phyloP scores from a whole-genome alignment of 2,797 vertebrate species.

The Allobates femoralis region DNA sequence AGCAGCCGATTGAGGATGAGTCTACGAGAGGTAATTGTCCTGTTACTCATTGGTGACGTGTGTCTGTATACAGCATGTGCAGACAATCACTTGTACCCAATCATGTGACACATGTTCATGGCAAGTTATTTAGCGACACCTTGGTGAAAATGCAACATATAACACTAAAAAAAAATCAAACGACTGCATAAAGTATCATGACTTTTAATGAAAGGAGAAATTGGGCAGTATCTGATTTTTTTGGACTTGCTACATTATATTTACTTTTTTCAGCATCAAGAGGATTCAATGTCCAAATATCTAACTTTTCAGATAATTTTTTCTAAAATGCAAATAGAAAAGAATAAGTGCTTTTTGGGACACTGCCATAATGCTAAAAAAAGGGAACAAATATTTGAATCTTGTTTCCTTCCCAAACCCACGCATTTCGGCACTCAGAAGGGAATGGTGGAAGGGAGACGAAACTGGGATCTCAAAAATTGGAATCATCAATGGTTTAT shows the following conservation, averaged over 20 bases:
- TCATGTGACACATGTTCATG: constrained; percentile 31
- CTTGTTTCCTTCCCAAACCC: neutral
- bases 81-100: neutral
- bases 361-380: too few species aligned
- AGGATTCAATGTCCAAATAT: neutral
- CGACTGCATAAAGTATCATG: neutral
- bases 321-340: neutral
- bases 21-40: constrained; percentile 87
- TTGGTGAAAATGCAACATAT: constrained; percentile 55
- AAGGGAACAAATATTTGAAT: too few species aligned
- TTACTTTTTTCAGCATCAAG: neutral
- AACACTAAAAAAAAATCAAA: neutral
- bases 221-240: too few species aligned
- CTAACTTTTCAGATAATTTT: too few species aligned
- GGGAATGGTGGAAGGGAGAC: neutral
- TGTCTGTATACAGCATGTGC: neutral
- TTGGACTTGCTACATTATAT: neutral
- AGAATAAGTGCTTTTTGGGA: neutral
- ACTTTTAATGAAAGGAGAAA: neutral
- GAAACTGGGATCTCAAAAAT: neutral
- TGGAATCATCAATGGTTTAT: neutral
- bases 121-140: constrained; percentile 35
- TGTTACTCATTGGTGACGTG: constrained; percentile 9
- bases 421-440: neutral
- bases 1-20: constrained; percentile 96